Conservation (phyloP, 1,140 invertebrate genomes). For the Ceratina japonica region DNA sequence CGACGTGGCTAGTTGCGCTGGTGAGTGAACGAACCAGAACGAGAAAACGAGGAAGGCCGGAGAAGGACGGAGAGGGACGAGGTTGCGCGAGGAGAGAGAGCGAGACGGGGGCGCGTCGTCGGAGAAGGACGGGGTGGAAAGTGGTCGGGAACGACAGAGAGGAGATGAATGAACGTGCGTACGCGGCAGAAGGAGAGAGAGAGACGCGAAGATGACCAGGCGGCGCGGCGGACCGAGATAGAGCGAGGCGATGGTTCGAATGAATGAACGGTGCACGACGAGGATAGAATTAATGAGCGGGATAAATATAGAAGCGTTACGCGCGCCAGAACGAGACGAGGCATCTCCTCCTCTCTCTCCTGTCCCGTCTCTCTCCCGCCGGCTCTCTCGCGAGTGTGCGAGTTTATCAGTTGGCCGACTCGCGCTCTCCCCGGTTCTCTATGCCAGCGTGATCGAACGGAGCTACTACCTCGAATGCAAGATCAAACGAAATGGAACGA, state of each 20-base stretch:
- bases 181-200: slow-evolving; percentile 65
- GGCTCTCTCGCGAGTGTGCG: not conserved
- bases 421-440: slow-evolving; percentile 3
- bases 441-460: slow-evolving; percentile 4
- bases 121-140: slow-evolving; percentile 11
- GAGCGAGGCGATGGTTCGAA: slow-evolving; percentile 68
- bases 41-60: slow-evolving; percentile 12
- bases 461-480: not conserved
- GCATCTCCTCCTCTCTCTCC: slow-evolving; percentile 27
- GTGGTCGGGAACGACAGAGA: slow-evolving; percentile 57
- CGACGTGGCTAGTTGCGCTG: slow-evolving; percentile 50
- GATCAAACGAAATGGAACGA: slow-evolving; percentile 27
- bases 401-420: slow-evolving; percentile 5
- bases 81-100: not conserved
- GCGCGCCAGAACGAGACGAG: slow-evolving; percentile 65
- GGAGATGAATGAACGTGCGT: slow-evolving; percentile 75
- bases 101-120: not conserved
- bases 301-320: slow-evolving; percentile 77
- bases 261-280: slow-evolving; percentile 77
- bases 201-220: slow-evolving; percentile 27
- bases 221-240: slow-evolving; percentile 31
- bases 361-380: slow-evolving; percentile 23
- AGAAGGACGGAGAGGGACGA: slow-evolving; percentile 27
- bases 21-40: slow-evolving; percentile 37
- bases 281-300: slow-evolving; percentile 77